Evolutionary conservation across 1,140 invertebrate species (phyloP).

Genomic region (Procambarus clarkii): DNA sequence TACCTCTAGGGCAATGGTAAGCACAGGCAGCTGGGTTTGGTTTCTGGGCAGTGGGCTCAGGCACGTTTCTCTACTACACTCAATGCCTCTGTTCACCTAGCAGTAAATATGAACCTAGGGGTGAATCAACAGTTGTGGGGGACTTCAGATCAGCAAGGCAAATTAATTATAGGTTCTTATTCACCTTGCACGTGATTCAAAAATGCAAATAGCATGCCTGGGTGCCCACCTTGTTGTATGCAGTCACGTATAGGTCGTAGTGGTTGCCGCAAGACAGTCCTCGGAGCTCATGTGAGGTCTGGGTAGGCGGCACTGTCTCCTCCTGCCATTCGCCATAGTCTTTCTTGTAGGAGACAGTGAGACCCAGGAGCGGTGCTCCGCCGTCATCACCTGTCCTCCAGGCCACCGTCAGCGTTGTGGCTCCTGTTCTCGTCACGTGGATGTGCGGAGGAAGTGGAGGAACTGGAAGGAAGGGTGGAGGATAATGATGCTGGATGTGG

Average conservation of each 20-base stretch:
- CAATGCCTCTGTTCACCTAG: no score
- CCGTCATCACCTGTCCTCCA: conserved; percentile 65
- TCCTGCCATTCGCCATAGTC: conserved; percentile 77
- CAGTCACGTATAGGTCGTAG: conserved; percentile 75
- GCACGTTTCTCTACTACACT: no score
- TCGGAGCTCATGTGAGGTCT: conserved; percentile 83
- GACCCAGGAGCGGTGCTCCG: conserved; percentile 74
- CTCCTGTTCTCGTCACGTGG: conserved; percentile 46
- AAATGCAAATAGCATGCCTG: no score
- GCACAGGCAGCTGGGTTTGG: no score
- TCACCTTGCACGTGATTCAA: no score
- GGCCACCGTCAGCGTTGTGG: conserved; percentile 55
- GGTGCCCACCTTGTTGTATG: conserved; percentile 52
- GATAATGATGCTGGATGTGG: neutral
- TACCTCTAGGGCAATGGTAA: no score
- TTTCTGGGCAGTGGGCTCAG: no score
- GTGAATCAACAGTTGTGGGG: no score
- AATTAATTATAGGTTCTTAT: no score
- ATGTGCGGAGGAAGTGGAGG: conserved; percentile 64
- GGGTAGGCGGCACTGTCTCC: conserved; percentile 81
- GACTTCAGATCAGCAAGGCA: no score
- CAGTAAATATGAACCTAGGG: no score
- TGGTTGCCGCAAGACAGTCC: conserved; percentile 83
- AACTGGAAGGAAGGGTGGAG: conserved; percentile 7
- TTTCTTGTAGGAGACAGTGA: conserved; percentile 76